Base-by-base conservation (phyloP, 2,888 invertebrate genomes). In the Steinernema scapterisci region DNA sequence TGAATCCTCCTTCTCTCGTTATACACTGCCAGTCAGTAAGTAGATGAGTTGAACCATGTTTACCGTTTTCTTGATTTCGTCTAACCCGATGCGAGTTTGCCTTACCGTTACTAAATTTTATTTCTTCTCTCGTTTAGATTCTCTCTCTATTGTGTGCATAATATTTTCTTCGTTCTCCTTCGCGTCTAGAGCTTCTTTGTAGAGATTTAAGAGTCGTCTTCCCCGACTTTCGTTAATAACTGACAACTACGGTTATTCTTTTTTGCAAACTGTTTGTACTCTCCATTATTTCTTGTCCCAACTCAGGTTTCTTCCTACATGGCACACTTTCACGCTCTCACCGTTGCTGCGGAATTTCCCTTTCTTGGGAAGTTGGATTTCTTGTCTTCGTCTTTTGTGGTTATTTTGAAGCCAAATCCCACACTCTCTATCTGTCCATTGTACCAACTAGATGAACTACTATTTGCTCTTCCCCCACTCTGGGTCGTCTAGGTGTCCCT, bases 11-110 rank as follows among this genome's bases (percentile, higher is more conserved):
- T 19, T 48, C 44, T 48, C 73, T 75, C 70, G 70, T 70, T 45
- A 71, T 45, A 63, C 71, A 44, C 70, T 48, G 46, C 45, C 44
- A 51, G 23, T 71, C 71, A 51, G 73, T 75, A 19, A 51, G 9
- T 56, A 51, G 21, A 21, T 72, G 45, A 45, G 63, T 73, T n/a
- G 48, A 27, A 51, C 21, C 54, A n/a, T n/a, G n/a, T n/a, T 25
- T 44, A 13, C 25, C 21, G 11, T 9, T 21, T 23, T 25, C 54
- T 23, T 16, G 21, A 21, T 21, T 7, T 54, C 54, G 7, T 54
- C 54, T 31, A 25, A 31, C 63, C 63, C 63, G 63, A 63, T 63
- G 63, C 63, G 63, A 63, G 63, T 63, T 38, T 21, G 63, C 63
- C 63, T 63, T 63, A 63, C 13, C 63, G 31, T 63, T 31, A 6